Percentiles rank a stretch among this genome's conserved stretches.
phyloP scores from a whole-genome alignment of 2,113 vertebrate genomes.

The Calyptommatus sinebrachiatus region DNA sequence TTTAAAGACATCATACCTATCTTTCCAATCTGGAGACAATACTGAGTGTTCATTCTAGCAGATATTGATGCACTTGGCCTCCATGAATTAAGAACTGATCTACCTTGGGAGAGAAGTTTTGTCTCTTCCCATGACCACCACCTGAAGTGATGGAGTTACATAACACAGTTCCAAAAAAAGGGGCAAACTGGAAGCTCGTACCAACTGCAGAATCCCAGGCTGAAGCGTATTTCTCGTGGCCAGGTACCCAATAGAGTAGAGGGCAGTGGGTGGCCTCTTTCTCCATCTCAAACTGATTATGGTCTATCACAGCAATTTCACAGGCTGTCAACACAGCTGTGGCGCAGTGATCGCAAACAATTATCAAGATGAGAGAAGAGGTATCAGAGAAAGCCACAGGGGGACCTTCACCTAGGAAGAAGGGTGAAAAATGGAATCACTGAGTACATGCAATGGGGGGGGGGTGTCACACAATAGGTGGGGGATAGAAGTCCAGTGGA shows the following conservation, averaged over 20 bases:
- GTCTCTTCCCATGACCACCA: neutral
- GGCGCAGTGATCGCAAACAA: conserved; percentile 56
- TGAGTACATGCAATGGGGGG: neutral
- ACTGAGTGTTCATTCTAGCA: no score
- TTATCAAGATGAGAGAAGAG: conserved; percentile 62
- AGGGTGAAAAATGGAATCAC: conserved; percentile 42
- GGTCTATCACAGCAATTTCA: conserved; percentile 61
- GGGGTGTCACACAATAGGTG: neutral
- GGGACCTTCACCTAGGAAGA: conserved; percentile 46
- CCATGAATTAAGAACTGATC: no score
- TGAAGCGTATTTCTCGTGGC: neutral
- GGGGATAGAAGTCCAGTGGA: no score
- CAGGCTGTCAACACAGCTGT: conserved; percentile 60
- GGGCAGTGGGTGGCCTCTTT: conserved; percentile 45
- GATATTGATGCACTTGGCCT: no score
- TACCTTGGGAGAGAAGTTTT: neutral
- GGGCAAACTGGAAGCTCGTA: neutral
- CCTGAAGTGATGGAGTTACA: no score
- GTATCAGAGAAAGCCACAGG: conserved; percentile 64
- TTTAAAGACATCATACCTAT: no score
- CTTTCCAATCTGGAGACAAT: no score
- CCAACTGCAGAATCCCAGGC: rapidly evolving
- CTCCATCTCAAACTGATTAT: conserved; percentile 34
- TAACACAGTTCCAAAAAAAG: neutral
- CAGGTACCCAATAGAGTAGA: neutral